These are phyloP conservation scores for Halcyon malimbica DNA, from an alignment of 2,113 vertebrate species.

Conservation along the genomic window DNA sequence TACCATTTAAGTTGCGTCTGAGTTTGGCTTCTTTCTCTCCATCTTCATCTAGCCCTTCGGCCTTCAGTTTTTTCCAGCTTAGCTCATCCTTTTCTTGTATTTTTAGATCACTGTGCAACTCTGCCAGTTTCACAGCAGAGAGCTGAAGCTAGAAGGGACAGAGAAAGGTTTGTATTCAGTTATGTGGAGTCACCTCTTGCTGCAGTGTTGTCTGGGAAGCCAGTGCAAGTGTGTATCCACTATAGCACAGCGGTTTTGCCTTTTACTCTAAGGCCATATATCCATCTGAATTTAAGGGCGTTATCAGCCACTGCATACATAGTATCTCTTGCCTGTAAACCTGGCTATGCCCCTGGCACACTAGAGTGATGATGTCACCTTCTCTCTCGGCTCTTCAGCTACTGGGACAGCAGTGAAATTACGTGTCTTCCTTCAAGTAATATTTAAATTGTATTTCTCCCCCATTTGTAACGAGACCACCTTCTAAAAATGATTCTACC, in stretches of 20 bases:
- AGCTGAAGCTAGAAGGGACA: conserved; percentile 80
- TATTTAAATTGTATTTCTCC: background rate
- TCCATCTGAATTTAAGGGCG: background rate
- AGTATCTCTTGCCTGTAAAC: background rate
- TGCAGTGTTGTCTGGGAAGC: background rate
- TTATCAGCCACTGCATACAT: background rate
- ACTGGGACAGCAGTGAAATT: background rate
- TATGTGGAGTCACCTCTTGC: background rate
- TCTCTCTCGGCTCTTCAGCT: background rate
- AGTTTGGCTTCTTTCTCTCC: conserved; percentile 92
- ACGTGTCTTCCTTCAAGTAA: background rate
- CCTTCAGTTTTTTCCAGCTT: conserved; percentile 93
- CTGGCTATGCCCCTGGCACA: too few relatives aligned
- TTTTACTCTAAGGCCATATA: background rate
- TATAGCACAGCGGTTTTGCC: background rate
- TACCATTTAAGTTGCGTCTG: conserved; percentile 69
- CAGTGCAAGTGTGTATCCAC: accelerated
- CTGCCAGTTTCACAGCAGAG: conserved; percentile 84
- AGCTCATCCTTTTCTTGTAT: conserved; percentile 95
- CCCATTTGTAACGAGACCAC: accelerated
- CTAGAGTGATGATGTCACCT: background rate
- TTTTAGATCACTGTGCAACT: conserved; percentile 94
- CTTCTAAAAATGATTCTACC: background rate
- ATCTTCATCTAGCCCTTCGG: conserved; percentile 88
- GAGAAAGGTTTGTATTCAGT: background rate